Conservation (phyloP, 1,140 invertebrate genomes). For the Diachasmimorpha longicaudata region DNA sequence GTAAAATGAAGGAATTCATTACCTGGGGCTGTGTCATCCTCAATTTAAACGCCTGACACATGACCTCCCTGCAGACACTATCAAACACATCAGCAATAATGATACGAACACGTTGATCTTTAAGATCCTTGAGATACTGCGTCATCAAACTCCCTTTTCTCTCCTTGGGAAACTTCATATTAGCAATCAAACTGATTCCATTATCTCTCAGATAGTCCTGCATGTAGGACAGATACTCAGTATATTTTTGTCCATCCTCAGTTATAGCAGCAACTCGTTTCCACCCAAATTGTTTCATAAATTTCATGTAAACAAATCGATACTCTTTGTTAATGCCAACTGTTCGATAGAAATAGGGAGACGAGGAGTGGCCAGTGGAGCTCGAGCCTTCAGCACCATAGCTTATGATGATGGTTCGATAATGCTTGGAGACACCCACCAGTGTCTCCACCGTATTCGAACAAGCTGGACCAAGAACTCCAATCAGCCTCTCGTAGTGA, state of each 20-base stretch:
- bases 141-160: constrained; percentile 57
- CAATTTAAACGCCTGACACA: constrained; percentile 79
- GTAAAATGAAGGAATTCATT: constrained; percentile 13
- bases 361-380: constrained; percentile 73
- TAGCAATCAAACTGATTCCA: constrained; percentile 72
- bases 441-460: constrained; percentile 84
- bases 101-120: constrained; percentile 70
- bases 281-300: constrained; percentile 75
- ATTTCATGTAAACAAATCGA: constrained; percentile 71
- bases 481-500: constrained; percentile 67
- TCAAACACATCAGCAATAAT: constrained; percentile 84
- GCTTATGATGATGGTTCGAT: constrained; percentile 78
- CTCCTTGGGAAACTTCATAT: constrained; percentile 73
- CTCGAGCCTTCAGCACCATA: constrained; percentile 81
- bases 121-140: constrained; percentile 75
- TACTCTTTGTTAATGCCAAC: constrained; percentile 83
- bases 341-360: constrained; percentile 85
- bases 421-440: constrained; percentile 80
- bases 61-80: constrained; percentile 69
- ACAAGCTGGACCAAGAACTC: constrained; percentile 84
- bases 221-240: constrained; percentile 78
- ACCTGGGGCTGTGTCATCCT: constrained; percentile 67
- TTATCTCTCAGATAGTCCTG: constrained; percentile 70
- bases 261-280: constrained; percentile 75
- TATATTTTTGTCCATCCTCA: constrained; percentile 81